Evolutionary conservation across 2,797 vertebrate genomes (phyloP).

Genomic region (Myotis planiceps): DNA sequence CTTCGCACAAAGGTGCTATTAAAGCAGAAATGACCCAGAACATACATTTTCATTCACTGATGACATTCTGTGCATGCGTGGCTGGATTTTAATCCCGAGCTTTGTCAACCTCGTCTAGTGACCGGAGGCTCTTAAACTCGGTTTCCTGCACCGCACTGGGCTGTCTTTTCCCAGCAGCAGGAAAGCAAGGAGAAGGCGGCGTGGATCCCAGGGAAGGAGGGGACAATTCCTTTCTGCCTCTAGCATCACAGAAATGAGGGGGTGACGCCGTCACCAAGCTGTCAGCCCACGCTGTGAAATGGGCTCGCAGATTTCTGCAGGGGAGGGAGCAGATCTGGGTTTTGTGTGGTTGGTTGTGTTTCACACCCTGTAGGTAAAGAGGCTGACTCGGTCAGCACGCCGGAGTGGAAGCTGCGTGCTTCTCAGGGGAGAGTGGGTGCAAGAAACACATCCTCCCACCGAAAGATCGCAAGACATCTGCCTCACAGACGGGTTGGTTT

Average conservation of each 20-base stretch:
- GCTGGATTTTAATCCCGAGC: constrained; percentile 76
- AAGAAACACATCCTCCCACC: constrained; percentile 57
- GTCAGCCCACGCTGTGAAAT: constrained; percentile 36
- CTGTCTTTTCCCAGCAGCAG: constrained; percentile 47
- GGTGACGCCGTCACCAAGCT: constrained; percentile 38
- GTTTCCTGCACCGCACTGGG: neutral
- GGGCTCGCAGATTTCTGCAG: constrained; percentile 55
- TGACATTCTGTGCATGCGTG: constrained; percentile 71
- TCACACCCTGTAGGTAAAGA: neutral
- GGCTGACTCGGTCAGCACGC: neutral
- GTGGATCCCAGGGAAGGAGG: constrained; percentile 17
- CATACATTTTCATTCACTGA: constrained; percentile 78
- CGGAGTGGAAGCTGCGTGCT: constrained; percentile 60
- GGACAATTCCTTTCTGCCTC: constrained; percentile 45
- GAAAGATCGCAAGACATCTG: constrained; percentile 74
- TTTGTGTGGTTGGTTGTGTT: neutral
- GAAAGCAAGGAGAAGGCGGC: neutral
- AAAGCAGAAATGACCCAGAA: constrained; percentile 72
- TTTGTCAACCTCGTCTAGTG: constrained; percentile 61
- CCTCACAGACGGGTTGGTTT: constrained; percentile 76
- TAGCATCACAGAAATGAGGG: constrained; percentile 19
- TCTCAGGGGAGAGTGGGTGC: constrained; percentile 69
- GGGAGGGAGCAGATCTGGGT: neutral
- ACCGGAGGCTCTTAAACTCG: constrained; percentile 60
- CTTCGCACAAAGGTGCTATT: constrained; percentile 61